Evolutionary conservation across 92 coral and sea anemone genomes (phyloP).

Genomic region (Epizoanthus illoricatus): DNA sequence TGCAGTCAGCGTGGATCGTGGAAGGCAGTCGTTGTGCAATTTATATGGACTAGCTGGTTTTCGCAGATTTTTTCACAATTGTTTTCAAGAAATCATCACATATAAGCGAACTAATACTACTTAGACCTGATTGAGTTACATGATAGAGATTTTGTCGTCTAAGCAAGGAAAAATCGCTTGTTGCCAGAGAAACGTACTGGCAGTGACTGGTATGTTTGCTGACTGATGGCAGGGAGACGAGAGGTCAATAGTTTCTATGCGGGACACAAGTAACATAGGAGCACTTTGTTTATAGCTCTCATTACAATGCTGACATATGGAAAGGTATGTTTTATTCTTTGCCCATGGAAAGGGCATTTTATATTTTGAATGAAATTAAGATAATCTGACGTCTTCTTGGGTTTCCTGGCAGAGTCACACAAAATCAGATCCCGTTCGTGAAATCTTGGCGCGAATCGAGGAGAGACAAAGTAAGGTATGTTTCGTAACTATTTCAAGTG

Average conservation of each 20-base stretch:
- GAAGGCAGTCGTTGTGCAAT: not conserved
- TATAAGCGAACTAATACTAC: too few species aligned
- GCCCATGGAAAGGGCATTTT: not conserved
- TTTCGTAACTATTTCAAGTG: too few species aligned
- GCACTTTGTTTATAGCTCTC: constrained; percentile 1
- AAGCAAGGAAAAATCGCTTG: not conserved
- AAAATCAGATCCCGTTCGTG: constrained; percentile 40
- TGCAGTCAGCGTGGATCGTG: not conserved
- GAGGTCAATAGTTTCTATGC: not conserved
- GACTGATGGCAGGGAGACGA: too few species aligned
- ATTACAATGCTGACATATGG: constrained; percentile 22
- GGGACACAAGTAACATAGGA: not conserved
- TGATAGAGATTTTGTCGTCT: too few species aligned
- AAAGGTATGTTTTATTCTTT: constrained; percentile 1
- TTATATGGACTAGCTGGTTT: not conserved
- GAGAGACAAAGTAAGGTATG: constrained; percentile 38
- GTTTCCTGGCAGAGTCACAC: constrained; percentile 12
- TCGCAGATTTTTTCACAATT: not conserved
- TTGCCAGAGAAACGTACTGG: not conserved
- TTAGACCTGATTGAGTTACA: too few species aligned
- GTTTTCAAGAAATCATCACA: too few species aligned
- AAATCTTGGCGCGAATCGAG: constrained; percentile 40
- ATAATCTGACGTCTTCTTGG: too few species aligned
- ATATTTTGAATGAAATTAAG: not conserved
- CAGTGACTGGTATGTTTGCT: not conserved